These are phyloP conservation scores for Mesorhabditis belari DNA, from an alignment of 2,888 invertebrate species.

Conservation along the genomic window DNA sequence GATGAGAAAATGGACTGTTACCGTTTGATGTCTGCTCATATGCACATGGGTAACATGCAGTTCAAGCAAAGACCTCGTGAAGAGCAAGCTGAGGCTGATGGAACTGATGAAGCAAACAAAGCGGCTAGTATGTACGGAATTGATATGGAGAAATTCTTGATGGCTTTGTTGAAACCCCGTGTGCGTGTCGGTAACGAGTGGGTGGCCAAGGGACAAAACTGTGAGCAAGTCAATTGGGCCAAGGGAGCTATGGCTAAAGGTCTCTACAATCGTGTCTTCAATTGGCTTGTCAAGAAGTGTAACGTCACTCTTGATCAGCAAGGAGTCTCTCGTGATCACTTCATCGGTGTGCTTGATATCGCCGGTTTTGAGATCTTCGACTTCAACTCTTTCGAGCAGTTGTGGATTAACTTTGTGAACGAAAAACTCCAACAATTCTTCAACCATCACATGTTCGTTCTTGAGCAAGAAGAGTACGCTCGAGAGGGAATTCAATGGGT, in stretches of 20 bases:
- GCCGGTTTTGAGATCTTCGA: slow-evolving; percentile 99
- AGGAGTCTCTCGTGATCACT: slow-evolving; percentile 55
- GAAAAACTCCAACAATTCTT: slow-evolving; percentile 60
- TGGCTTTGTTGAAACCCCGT: slow-evolving; percentile 46
- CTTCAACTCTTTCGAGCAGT: slow-evolving; percentile 61
- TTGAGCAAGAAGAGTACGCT: slow-evolving; percentile 62
- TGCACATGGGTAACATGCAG: slow-evolving; percentile 99
- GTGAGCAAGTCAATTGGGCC: slow-evolving; percentile 61
- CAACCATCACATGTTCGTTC: slow-evolving; percentile 61
- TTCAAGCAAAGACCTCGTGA: slow-evolving; percentile 99
- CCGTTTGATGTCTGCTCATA: slow-evolving; percentile 92
- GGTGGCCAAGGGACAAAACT: slow-evolving; percentile 58
- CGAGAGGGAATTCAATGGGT: slow-evolving; percentile 87
- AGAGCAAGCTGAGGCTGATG: slow-evolving; percentile 83
- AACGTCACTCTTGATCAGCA: slow-evolving; percentile 74
- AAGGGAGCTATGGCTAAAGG: slow-evolving; percentile 57
- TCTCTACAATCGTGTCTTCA: slow-evolving; percentile 57
- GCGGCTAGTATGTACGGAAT: slow-evolving; percentile 42
- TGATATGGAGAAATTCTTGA: slow-evolving; percentile 38
- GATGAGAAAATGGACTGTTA: slow-evolving; percentile 93
- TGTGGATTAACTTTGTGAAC: slow-evolving; percentile 61
- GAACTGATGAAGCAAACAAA: slow-evolving; percentile 41
- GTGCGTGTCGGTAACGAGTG: slow-evolving; percentile 55
- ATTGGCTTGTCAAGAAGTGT: slow-evolving; percentile 95
- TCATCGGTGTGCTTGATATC: slow-evolving; percentile 99